These are phyloP conservation scores for Alitta virens DNA, from an alignment of 2,888 invertebrate species.

Conservation along the genomic window DNA sequence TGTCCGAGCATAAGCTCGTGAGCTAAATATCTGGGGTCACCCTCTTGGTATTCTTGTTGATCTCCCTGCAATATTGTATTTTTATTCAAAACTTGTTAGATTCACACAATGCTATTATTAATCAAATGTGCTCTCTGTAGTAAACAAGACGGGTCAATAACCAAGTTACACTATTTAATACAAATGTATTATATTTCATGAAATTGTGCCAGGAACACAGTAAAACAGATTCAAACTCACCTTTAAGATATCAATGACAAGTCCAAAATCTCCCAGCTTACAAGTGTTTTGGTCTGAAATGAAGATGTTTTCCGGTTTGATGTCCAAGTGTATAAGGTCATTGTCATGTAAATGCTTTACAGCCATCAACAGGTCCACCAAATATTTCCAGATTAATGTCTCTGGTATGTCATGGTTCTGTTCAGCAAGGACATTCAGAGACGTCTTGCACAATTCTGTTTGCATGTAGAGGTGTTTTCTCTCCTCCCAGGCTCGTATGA, in stretches of 20 bases:
- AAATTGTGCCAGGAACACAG: too few relatives aligned
- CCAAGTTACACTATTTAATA: too few relatives aligned
- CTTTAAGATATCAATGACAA: conserved; percentile 67
- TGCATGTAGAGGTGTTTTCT: conserved; percentile 68
- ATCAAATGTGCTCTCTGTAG: too few relatives aligned
- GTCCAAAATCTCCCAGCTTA: conserved; percentile 75
- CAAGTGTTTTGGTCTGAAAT: conserved; percentile 66
- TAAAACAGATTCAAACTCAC: too few relatives aligned
- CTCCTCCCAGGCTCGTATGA: conserved; percentile 75
- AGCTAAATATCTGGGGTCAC: conserved; percentile 75
- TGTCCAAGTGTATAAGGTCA: conserved; percentile 72
- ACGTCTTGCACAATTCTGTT: conserved; percentile 67
- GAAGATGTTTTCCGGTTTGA: conserved; percentile 76
- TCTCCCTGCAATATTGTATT: too few relatives aligned
- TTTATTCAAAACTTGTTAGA: too few relatives aligned
- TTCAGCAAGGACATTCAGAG: conserved; percentile 64
- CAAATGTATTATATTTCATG: too few relatives aligned
- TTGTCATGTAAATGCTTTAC: conserved; percentile 69
- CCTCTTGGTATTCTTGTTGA: conserved; percentile 64
- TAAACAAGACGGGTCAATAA: too few relatives aligned
- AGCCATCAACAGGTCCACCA: conserved; percentile 66
- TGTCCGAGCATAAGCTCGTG: conserved; percentile 68
- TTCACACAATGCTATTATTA: too few relatives aligned
- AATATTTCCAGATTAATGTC: conserved; percentile 66
- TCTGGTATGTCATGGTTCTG: conserved; percentile 65